Evolutionary conservation across 2,113 vertebrate genomes (phyloP), one percentile per base, ranked within the genome.

Genomic region (Otus sunia): DNA sequence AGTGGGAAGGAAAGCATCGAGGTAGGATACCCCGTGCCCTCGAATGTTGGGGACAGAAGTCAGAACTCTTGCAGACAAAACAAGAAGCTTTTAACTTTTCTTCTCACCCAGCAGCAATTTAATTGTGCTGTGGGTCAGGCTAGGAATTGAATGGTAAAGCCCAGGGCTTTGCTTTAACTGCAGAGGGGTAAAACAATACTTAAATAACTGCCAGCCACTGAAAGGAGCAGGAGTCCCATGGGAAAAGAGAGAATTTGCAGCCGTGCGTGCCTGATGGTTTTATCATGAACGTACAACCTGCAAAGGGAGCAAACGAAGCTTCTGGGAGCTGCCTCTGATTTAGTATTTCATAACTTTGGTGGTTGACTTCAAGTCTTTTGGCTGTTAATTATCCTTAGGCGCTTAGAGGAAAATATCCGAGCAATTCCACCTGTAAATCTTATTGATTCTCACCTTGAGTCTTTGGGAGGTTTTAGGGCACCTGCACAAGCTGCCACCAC

Each of bases 301-400:
- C 67, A 49, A 86, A 52, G 41, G 83, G 59, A 91, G 53, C 0
- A 0, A 86, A 66, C 0, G 0, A 79, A 69, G 53, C 88, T 90
- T 74, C 71, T 76, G 83, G 86, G 78, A 96, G 83, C 80, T 87
- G 76, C 73, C 47, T 94, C 91, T 91, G 89, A 96, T 95, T 96
- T 95, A 94, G 84, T 92, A 64, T 85, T 96, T 94, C 93, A 89
- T 97, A 96, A 95, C 56, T 85, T 75, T 3, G 36, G 60, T 64
- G 80, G n/a, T 8, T 94, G 91, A 82, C 73, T 90, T 36, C 2
- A 11, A 96, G 91, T 83, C 32, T 95, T 95, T 94, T 74, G 72
- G 89, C 87, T 94, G 80, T 96, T 96, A 97, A 95, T 96, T 97
- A 95, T 87, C 66, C 73, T 75, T 67, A 64, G 73, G 56, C 72